Conservation (phyloP, 2,888 invertebrate species). For the Sphaerophoria rueppellii region DNA sequence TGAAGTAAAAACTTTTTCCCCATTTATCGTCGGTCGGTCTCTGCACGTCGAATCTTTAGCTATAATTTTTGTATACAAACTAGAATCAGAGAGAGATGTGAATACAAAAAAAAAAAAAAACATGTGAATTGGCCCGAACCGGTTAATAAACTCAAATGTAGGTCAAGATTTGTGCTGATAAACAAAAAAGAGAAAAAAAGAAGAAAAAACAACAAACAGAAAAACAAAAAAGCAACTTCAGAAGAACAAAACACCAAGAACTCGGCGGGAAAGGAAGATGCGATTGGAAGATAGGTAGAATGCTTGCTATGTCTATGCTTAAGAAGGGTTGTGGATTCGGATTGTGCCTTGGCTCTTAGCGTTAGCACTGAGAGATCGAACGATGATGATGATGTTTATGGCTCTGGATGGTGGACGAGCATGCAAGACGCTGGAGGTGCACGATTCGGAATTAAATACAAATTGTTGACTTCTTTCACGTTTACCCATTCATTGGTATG, state of each 20-base stretch:
- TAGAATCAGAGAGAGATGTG: constrained; percentile 3
- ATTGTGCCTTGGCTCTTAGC: constrained; percentile 2
- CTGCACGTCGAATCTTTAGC: not conserved
- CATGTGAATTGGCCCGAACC: constrained; percentile 76
- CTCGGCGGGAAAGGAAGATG: constrained; percentile 58
- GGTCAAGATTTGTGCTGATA: constrained; percentile 81
- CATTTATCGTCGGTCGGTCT: not conserved
- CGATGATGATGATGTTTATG: not conserved
- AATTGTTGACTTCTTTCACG: constrained; percentile 67
- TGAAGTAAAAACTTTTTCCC: constrained; percentile 22
- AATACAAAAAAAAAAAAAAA: constrained; percentile 31
- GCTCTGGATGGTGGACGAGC: not conserved
- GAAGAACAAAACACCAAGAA: constrained; percentile 51
- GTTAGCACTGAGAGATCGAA: not conserved
- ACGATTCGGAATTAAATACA: constrained; percentile 17
- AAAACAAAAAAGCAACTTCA: constrained; percentile 76
- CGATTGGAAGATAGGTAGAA: constrained; percentile 43
- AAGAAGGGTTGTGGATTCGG: constrained; percentile 58
- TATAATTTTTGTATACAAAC: not conserved
- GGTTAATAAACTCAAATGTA: constrained; percentile 80
- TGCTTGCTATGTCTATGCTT: constrained; percentile 40
- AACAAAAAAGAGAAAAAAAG: constrained; percentile 75
- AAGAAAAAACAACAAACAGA: constrained; percentile 74
- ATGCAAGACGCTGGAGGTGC: not conserved
- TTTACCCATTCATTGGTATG: constrained; percentile 51